Base-by-base conservation (phyloP, 2,888 invertebrate genomes). In the Luperina nickerlii region DNA sequence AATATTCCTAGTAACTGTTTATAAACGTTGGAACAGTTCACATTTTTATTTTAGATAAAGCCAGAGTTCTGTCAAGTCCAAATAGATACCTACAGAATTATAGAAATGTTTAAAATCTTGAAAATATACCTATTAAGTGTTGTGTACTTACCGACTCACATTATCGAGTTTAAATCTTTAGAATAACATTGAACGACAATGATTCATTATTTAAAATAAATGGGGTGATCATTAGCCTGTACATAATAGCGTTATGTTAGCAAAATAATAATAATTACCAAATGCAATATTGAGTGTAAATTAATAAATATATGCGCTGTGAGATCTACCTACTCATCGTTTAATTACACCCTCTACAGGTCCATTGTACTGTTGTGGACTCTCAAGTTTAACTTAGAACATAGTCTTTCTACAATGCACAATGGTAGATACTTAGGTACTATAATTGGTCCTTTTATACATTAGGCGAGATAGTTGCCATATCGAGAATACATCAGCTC, bases 251-350 rank as follows among this genome's bases (percentile, higher is more conserved):
- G 9, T 66, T 78, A 48, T 77, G n/a, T 72, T 76, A 81, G 71
- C 3, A 60, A 66, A 75, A 84, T 76, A 70, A 86, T 62, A 63
- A 81, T 71, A 62, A 76, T 84, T 74, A 88, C 77, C 88, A 90
- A 85, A 90, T 90, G 93, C 94, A 93, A 94, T 94, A 94, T 91
- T 90, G 89, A 90, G 86, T 92, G 90, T 92, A 91, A 38, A 91
- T 90, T 90, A 89, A 88, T 90, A 85, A 79, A 90, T 91, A 90
- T 89, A 90, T 80, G 89, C 85, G 84, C 79, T 82, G 80, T 74
- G 80, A 87, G 71, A 83, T 72, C 13, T 68, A 83, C 1, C 13
- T 68, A 83, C 1, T 8, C 11, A 9, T 27, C 42, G n/a, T 77
- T 88, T 86, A 18, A 75, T 78, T 86, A 4, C 5, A 11, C n/a